Evolutionary conservation across 2,888 invertebrate genomes (phyloP), one percentile per base, ranked within the genome.

Genomic region (Ferdinandea cuprea): DNA sequence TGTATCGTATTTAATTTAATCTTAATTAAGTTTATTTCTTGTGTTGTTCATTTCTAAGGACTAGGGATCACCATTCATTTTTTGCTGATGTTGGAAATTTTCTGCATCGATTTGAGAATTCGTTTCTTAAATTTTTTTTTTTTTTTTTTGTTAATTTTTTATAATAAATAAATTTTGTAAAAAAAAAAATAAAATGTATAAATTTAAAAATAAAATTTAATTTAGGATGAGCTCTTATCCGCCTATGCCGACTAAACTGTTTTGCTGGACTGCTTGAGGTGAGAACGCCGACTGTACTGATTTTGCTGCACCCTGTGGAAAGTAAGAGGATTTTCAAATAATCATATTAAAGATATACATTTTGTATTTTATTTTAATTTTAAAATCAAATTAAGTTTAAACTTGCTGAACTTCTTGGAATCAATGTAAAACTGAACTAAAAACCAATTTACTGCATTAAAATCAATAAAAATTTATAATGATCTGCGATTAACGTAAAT

Each of bases 251-350:
- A 54, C 13, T 40, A 81, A 59, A 59, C 52, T 74, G 6, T 73
- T 68, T 52, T 84, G 84, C 15, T 59, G 76, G 6, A 85, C 30
- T 50, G 85, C 69, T 37, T 93, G 93, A 3, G 93, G 92, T 77
- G 92, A 91, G 78, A 94, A 92, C 85, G 95, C 93, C 74, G 92
- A 93, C 89, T 95, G 95, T 85, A 95, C 93, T 19, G 94, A 94
- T 87, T 93, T 93, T 19, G 95, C 94, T 85, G 95, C 95, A 87
- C 95, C 95, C 95, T 95, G 92, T 58, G 93, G 92, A 86, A n/a
- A 61, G n/a, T 86, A 72, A 78, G 76, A 17, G 44, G 71, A 46
- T 40, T 8, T 40, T 40, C 2, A 44, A 44, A 17, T 4, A 17
- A 32, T 32, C 3, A 32, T 32, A n/a, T n/a, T 11, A 40, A 2